phyloP scores from a whole-genome alignment of 2,888 invertebrate genomes.

The Incurvaria masculella region DNA sequence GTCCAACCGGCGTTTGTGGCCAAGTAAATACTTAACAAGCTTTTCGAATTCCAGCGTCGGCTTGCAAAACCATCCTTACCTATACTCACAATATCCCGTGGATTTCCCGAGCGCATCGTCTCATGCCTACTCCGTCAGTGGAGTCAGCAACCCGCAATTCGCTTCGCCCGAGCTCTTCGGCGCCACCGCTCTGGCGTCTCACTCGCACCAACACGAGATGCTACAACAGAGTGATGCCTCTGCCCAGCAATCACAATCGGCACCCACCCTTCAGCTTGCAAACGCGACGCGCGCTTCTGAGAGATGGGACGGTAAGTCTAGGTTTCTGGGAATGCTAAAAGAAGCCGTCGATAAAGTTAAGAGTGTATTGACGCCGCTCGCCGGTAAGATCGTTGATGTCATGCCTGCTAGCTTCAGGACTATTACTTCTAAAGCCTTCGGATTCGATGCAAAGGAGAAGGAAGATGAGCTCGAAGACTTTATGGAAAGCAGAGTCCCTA shows the following conservation, averaged over 20 bases:
- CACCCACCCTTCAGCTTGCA: slow-evolving; percentile 35
- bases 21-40: too few relatives aligned
- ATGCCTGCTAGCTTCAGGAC: slow-evolving; percentile 46
- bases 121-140: slow-evolving; percentile 52
- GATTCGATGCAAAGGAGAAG: not conserved
- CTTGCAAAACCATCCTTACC: slow-evolving; percentile 50
- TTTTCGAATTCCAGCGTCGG: slow-evolving; percentile 53
- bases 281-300: slow-evolving; percentile 46
- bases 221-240: slow-evolving; percentile 44
- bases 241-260: slow-evolving; percentile 54
- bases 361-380: slow-evolving; percentile 39
- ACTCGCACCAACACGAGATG: slow-evolving; percentile 40
- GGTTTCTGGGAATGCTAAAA: slow-evolving; percentile 44
- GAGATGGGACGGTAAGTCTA: slow-evolving; percentile 54
- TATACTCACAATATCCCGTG: slow-evolving; percentile 54
- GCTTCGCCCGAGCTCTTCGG: slow-evolving; percentile 48
- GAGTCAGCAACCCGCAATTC: slow-evolving; percentile 45
- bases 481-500: not conserved
- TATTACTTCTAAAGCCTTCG: slow-evolving; percentile 30
- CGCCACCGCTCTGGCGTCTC: slow-evolving; percentile 38
- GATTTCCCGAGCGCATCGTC: slow-evolving; percentile 54
- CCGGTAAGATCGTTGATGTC: slow-evolving; percentile 38
- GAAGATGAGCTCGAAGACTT: not conserved
- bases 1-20: too few relatives aligned
- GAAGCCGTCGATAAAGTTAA: slow-evolving; percentile 39